Base-by-base conservation (phyloP, 2,797 vertebrate genomes). In the Rhynchotus rufescens region DNA sequence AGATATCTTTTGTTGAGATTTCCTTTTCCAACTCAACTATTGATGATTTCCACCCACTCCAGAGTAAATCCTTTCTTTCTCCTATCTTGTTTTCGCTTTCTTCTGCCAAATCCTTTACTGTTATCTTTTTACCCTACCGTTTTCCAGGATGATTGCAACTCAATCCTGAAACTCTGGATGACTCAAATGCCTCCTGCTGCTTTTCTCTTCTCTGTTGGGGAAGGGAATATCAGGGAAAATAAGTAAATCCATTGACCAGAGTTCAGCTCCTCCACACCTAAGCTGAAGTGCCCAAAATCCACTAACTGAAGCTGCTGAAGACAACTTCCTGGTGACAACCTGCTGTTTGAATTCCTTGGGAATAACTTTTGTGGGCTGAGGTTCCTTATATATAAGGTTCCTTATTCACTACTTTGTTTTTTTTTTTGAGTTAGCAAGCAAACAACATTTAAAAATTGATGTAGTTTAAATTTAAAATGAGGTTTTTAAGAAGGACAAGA, bases 21-120 rank as follows among this genome's bases (percentile, higher is more conserved):
- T 92, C 30, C 49, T 84, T 32, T 86, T 88, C 25, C 36, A 36
- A 68, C 25, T 93, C 84, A 79, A 82, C 92, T 93, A 89, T 84
- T 86, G 40, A 80, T 11, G 52, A 44, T 74, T 89, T 68, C 84
- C 25, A 38, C 36, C 49, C 22, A 6, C 13, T 80, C 15, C 38
- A 19, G 71, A 57, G 26, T 44, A 80, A 80, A 74, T n/a, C 34
- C 1, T 14, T 10, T 52, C 44, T 51, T 76, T 6, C 73, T 80
- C 34, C n/a, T 47, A 5, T 3, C 10, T 66, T 75, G 4, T 45
- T 86, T 75, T 67, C 30, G 23, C 83, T 4, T 73, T 81, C 21
- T 12, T 81, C 23, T 12, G 67, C 22, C 14, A 28, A 78, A 26
- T 21, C 8, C 15, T 76, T 2, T 44, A 8, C 45, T 66, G 34